phyloP scores from a whole-genome alignment of 2,113 vertebrate species.

The Forbesichthys papilliferus region DNA sequence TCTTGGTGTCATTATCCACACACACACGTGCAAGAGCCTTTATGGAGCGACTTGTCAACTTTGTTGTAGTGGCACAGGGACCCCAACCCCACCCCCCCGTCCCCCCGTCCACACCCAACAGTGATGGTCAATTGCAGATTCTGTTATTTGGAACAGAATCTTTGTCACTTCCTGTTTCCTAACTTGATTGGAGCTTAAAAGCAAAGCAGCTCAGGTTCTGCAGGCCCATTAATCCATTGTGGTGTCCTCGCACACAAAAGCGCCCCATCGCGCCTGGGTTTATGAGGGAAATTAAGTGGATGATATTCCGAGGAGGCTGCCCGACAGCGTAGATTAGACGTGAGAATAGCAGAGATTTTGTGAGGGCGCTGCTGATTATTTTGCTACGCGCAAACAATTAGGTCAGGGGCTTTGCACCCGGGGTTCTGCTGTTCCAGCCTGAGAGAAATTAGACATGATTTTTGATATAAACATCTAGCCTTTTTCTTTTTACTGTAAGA shows the following conservation, averaged over 20 bases:
- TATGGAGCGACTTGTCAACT: constrained; percentile 58
- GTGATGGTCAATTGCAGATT: constrained; percentile 79
- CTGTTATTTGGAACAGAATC: constrained; percentile 76
- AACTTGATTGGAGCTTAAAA: constrained; percentile 80
- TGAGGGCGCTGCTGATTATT: constrained; percentile 45
- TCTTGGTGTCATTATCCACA: constrained; percentile 57
- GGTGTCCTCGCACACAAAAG: constrained; percentile 69
- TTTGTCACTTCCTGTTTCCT: constrained; percentile 77
- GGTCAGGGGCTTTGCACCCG: constrained; percentile 34
- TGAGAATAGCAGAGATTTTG: constrained; percentile 57
- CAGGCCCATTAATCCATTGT: constrained; percentile 77
- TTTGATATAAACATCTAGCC: too few relatives aligned
- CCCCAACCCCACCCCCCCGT: constrained; percentile 22
- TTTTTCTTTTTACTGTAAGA: too few relatives aligned
- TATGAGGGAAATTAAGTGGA: constrained; percentile 75
- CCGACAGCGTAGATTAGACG: constrained; percentile 59
- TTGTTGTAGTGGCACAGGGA: constrained; percentile 13
- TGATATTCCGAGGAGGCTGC: constrained; percentile 61
- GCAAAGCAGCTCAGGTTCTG: constrained; percentile 81
- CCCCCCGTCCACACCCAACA: constrained; percentile 19
- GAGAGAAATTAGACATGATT: too few relatives aligned
- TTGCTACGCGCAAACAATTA: constrained; percentile 54
- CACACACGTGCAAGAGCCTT: constrained; percentile 43
- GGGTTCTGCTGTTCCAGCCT: too few relatives aligned
- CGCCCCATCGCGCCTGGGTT: constrained; percentile 68